Evolutionary conservation across 2,113 vertebrate genomes (phyloP), one percentile per base, ranked within the genome.

Genomic region (Nesogale talazaci): DNA sequence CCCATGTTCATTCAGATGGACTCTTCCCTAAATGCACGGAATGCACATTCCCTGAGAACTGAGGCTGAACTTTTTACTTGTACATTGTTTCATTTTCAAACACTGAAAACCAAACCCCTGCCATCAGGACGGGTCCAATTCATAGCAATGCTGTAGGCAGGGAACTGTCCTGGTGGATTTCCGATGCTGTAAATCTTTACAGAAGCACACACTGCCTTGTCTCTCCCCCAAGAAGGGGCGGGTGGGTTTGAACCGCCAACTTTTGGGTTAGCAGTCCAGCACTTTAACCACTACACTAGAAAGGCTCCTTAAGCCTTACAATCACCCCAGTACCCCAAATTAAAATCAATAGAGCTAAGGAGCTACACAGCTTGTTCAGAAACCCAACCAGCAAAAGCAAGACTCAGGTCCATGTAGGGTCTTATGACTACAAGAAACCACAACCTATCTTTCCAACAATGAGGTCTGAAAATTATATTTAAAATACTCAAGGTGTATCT

Each of bases 401-500:
- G 14, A 82, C n/a, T 56, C 57, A 92, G 83, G 38, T 29, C 46
- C 14, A 52, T 9, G 20, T 34, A 78, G n/a, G 38, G 90, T 88
- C 93, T 90, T 46, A 74, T 69, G 17, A 83, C 46, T 83, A 52
- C 46, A 76, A 80, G 72, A 65, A 36, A 42, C 10, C n/a, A 89
- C 61, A 36, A 46, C 59, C 67, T 72, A 46, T 65, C 67, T 72
- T 83, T 27, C 36, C 38, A 93, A 80, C 11, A 63, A 31, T 23
- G 3, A 80, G 14, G n/a, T 19, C 19, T 86, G 42, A 85, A 76
- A 27, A 23, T n/a, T 79, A 19, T 57, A 86, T 86, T 82, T 86
- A 46, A 79, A 93, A 88, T 14, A 69, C 11, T n/a, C 63, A 52
- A 52, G 5, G 20, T 46, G 75, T 74, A 65, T 23, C 63, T 23